phyloP scores from a whole-genome alignment of 64 coral and sea anemone genomes.

The Catalaphyllia jardinei region DNA sequence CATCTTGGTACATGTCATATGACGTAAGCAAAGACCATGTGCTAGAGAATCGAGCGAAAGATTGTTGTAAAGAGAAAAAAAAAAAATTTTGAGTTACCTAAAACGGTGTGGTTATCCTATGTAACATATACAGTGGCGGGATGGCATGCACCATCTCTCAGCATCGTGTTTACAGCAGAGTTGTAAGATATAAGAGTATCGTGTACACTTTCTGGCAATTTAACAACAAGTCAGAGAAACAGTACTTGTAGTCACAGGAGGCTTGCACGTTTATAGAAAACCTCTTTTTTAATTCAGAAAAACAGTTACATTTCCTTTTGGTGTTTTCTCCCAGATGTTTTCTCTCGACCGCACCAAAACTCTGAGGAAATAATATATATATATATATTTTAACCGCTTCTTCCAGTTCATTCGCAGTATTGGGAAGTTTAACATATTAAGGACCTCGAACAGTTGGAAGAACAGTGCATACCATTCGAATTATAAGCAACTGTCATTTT shows the following conservation, averaged over 20 bases:
- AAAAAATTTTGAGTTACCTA: too few relatives aligned
- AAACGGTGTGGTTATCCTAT: too few relatives aligned
- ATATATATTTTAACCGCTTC: background rate
- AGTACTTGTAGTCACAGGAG: constrained; percentile 27
- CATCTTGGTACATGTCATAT: too few relatives aligned
- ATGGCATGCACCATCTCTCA: background rate
- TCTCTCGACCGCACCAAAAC: constrained; percentile 60
- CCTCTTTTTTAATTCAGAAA: constrained; percentile 48
- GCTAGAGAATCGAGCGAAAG: too few relatives aligned
- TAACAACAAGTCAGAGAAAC: constrained; percentile 16
- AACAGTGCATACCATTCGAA: background rate
- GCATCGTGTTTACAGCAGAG: background rate
- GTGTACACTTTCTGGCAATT: constrained; percentile 22
- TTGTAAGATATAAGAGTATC: background rate
- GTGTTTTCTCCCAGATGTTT: constrained; percentile 49
- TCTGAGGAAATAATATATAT: constrained; percentile 46
- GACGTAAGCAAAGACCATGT: too few relatives aligned
- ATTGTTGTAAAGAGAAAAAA: too few relatives aligned
- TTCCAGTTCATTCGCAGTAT: constrained; percentile 3
- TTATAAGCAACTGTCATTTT: background rate
- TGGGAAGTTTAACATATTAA: constrained; percentile 4
- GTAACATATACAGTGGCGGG: background rate
- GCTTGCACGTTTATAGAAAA: constrained; percentile 62
- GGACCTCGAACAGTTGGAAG: background rate
- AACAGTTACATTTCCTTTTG: constrained; percentile 49